These are phyloP conservation scores for Lepidurus packardi DNA, from an alignment of 1,140 invertebrate species.

Conservation along the genomic window DNA sequence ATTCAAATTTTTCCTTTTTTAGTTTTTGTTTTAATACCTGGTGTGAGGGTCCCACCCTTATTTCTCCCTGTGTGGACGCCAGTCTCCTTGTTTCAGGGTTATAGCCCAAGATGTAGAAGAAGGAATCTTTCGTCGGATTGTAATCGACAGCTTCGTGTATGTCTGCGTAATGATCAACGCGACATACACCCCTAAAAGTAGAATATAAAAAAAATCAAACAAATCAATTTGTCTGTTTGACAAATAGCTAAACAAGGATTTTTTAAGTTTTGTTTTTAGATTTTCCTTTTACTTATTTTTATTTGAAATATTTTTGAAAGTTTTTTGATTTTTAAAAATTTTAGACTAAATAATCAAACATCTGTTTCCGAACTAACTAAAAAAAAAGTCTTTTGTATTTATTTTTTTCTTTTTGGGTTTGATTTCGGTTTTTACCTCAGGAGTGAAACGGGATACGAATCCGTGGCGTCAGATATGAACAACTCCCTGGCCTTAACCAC, in stretches of 20 bases:
- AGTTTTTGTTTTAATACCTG: conserved; percentile 59
- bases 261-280: neutral
- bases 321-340: no score
- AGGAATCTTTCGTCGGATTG: conserved; percentile 43
- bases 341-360: no score
- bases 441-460: conserved; percentile 52
- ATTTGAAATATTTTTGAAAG: no score
- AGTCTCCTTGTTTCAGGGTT: conserved; percentile 58
- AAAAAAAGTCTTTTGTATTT: no score
- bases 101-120: conserved; percentile 53
- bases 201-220: neutral
- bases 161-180: conserved; percentile 51
- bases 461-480: conserved; percentile 52
- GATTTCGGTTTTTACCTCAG: conserved; percentile 43
- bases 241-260: neutral
- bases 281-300: no score
- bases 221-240: neutral
- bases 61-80: conserved; percentile 85
- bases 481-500: conserved; percentile 48
- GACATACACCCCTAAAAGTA: conserved; percentile 48
- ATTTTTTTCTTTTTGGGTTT: neutral
- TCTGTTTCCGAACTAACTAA: no score
- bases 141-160: conserved; percentile 47
- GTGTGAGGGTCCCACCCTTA: conserved; percentile 87
- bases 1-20: neutral